Percentiles rank a stretch among this genome's conserved stretches.
Conservation (phyloP, 2,113 vertebrate species). For the Oplegnathus fasciatus region DNA sequence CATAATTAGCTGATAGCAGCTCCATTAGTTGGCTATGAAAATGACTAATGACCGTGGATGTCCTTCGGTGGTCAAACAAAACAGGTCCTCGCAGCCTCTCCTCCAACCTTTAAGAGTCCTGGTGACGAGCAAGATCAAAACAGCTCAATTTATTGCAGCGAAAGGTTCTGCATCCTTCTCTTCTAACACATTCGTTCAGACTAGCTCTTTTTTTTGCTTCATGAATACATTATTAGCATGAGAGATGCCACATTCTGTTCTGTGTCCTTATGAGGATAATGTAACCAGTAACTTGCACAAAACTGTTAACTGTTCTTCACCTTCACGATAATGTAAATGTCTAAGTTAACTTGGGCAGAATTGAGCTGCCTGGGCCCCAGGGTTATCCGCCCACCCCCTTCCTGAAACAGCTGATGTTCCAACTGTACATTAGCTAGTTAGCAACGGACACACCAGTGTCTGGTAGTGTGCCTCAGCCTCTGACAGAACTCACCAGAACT, state of each 20-base stretch:
- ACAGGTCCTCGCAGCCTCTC: constrained; percentile 15
- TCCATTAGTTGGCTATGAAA: constrained; percentile 38
- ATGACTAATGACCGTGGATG: constrained; percentile 21
- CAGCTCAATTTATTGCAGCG: background rate
- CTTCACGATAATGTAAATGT: background rate
- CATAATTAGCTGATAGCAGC: constrained; percentile 56
- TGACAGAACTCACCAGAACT: no score
- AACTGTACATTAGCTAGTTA: no score
- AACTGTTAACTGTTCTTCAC: background rate
- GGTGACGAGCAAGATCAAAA: constrained; percentile 39
- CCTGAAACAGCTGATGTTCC: no score
- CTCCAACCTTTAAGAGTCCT: constrained; percentile 2
- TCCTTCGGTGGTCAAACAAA: constrained; percentile 43
- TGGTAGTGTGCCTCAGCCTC: no score
- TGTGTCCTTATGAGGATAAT: background rate
- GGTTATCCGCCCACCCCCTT: no score
- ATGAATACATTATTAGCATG: constrained; percentile 24
- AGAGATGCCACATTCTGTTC: background rate
- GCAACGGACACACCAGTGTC: no score
- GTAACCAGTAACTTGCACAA: background rate
- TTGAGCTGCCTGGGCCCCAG: no score
- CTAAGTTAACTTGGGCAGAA: no score
- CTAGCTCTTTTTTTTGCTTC: background rate
- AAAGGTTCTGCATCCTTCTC: background rate
- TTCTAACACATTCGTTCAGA: background rate